phyloP scores from a whole-genome alignment of 2,888 invertebrate species.

The Phaonia tiefii region DNA sequence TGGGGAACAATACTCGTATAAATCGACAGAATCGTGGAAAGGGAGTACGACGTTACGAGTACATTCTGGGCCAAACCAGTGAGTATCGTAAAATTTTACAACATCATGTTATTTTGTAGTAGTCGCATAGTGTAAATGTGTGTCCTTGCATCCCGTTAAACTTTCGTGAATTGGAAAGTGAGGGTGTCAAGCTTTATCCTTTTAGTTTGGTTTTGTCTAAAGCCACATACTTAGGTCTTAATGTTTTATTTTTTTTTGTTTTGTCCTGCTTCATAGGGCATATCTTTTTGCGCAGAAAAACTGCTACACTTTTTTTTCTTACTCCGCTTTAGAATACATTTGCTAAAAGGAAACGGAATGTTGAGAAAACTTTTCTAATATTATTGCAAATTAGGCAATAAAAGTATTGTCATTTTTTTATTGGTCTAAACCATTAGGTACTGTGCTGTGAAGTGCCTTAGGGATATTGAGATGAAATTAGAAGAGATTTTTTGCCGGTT shows the following conservation, averaged over 20 bases:
- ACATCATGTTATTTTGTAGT: constrained; percentile 63
- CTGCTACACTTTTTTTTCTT: background rate
- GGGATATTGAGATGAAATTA: constrained; percentile 27
- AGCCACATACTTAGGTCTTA: constrained; percentile 44
- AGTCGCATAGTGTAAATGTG: constrained; percentile 19
- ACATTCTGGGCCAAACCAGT: constrained; percentile 56
- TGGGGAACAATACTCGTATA: constrained; percentile 32
- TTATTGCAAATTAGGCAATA: constrained; percentile 63
- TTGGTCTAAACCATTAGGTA: constrained; percentile 5
- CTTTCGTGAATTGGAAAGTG: constrained; percentile 26
- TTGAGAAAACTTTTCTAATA: constrained; percentile 55
- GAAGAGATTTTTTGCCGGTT: constrained; percentile 21
- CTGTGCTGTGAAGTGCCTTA: constrained; percentile 14
- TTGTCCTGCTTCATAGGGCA: background rate
- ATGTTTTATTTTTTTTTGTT: background rate
- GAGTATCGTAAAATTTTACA: constrained; percentile 66
- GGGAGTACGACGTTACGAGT: constrained; percentile 12
- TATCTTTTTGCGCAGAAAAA: no score
- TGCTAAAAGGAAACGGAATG: background rate
- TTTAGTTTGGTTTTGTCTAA: constrained; percentile 37
- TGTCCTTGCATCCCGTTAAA: constrained; percentile 11
- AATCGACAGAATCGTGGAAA: constrained; percentile 24
- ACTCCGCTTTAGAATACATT: background rate
- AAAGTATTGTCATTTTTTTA: constrained; percentile 43
- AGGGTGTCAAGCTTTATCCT: constrained; percentile 29